phyloP scores from a whole-genome alignment of 1,140 invertebrate genomes.

The Psilanteris sp. region DNA sequence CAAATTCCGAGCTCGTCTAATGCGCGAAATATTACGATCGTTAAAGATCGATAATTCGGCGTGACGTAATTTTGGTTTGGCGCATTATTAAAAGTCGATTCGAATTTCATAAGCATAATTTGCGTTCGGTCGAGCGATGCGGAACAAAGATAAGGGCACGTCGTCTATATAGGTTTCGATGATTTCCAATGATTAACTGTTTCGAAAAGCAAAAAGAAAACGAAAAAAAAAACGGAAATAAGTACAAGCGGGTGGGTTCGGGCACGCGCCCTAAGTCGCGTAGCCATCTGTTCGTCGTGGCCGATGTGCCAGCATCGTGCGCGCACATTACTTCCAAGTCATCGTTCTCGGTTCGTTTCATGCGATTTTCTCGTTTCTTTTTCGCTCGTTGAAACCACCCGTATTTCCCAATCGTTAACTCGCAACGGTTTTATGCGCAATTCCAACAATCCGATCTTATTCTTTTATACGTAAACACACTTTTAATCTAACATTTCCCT shows the following conservation, averaged over 20 bases:
- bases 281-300: slow-evolving; percentile 45
- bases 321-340: slow-evolving; percentile 50
- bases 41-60: background rate
- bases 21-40: too few relatives aligned
- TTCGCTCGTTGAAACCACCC: slow-evolving; percentile 18
- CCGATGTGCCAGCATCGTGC: slow-evolving; percentile 40
- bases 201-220: too few relatives aligned
- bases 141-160: slow-evolving; percentile 42
- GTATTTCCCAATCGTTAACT: slow-evolving; percentile 30
- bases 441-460: too few relatives aligned
- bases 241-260: slow-evolving; percentile 32
- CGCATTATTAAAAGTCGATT: slow-evolving; percentile 10
- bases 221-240: slow-evolving; percentile 40
- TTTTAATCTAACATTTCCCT: background rate
- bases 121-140: slow-evolving; percentile 2
- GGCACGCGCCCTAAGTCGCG: slow-evolving; percentile 41
- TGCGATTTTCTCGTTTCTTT: slow-evolving; percentile 31
- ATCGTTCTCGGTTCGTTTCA: slow-evolving; percentile 35
- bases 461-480: slow-evolving; percentile 6
- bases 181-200: slow-evolving; percentile 57
- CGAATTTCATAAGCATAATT: slow-evolving; percentile 27
- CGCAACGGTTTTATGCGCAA: slow-evolving; percentile 3
- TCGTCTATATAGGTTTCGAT: slow-evolving; percentile 24
- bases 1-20: too few relatives aligned
- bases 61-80: background rate